Evolutionary conservation across 2,113 vertebrate species (phyloP).

Genomic region (Perca flavescens): DNA sequence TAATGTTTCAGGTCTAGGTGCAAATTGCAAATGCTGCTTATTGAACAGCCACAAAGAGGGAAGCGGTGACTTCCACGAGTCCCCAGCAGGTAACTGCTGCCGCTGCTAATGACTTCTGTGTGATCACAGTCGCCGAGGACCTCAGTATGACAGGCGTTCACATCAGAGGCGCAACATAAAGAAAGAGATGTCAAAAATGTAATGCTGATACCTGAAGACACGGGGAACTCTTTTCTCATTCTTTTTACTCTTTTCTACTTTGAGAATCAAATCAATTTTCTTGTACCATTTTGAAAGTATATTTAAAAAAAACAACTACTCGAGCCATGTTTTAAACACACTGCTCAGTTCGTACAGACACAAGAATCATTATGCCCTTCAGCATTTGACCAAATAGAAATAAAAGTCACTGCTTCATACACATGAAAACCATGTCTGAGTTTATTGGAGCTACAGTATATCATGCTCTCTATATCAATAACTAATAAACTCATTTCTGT

Average conservation of each 20-base stretch:
- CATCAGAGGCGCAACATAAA: too few relatives aligned
- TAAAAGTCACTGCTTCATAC: neutral
- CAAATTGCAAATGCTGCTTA: conserved; percentile 49
- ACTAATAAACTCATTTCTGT: neutral
- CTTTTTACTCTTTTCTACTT: too few relatives aligned
- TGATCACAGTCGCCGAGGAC: conserved; percentile 24
- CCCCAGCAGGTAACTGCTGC: conserved; percentile 13
- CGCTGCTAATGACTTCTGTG: conserved; percentile 40
- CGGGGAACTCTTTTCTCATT: too few relatives aligned
- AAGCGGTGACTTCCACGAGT: neutral
- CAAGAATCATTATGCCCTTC: neutral
- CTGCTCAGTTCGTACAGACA: neutral
- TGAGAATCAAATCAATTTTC: neutral
- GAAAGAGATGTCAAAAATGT: too few relatives aligned
- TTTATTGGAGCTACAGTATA: neutral
- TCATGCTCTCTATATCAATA: neutral
- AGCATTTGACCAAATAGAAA: neutral
- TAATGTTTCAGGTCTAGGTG: conserved; percentile 32
- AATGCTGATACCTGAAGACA: too few relatives aligned
- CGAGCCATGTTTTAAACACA: neutral
- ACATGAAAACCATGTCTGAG: neutral
- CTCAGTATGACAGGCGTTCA: neutral
- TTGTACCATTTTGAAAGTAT: neutral
- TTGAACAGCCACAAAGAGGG: conserved; percentile 5
- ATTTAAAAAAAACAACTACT: too few relatives aligned